Conservation (phyloP, 2,113 vertebrate genomes). For the Scopus umbretta region DNA sequence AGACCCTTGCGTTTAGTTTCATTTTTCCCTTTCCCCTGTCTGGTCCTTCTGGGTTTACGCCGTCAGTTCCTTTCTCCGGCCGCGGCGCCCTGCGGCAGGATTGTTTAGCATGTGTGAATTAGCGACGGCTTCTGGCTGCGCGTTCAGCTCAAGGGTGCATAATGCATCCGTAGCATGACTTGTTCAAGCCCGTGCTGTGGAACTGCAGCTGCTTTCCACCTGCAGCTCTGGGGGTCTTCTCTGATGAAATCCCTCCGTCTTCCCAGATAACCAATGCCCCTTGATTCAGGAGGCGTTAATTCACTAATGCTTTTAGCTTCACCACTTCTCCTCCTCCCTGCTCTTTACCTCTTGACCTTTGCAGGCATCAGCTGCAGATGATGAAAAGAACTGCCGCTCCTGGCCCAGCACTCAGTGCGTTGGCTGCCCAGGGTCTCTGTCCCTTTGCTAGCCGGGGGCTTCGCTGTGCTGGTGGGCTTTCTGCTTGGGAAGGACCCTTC, state of each 20-base stretch:
- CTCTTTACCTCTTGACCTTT: neutral
- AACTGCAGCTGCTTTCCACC: neutral
- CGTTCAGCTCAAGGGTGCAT: neutral
- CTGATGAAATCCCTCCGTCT: neutral
- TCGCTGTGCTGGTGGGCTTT: neutral
- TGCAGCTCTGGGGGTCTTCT: neutral
- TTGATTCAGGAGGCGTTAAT: neutral
- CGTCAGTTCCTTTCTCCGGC: neutral
- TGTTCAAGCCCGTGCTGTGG: neutral
- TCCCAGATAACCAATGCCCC: neutral
- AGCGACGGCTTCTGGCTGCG: neutral
- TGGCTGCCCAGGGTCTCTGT: neutral
- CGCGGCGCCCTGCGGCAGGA: neutral
- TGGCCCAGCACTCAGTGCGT: neutral
- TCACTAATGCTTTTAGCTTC: neutral
- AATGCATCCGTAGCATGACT: neutral
- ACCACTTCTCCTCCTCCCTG: neutral
- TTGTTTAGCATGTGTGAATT: neutral
- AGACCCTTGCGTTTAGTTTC: neutral
- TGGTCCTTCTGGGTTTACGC: neutral
- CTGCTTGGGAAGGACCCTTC: neutral
- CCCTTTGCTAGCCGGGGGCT: neutral
- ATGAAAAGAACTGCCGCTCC: neutral
- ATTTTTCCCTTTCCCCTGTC: neutral
- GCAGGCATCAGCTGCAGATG: neutral